Base-by-base conservation (phyloP, 2,888 invertebrate species). In the Cataglyphis albicans region DNA sequence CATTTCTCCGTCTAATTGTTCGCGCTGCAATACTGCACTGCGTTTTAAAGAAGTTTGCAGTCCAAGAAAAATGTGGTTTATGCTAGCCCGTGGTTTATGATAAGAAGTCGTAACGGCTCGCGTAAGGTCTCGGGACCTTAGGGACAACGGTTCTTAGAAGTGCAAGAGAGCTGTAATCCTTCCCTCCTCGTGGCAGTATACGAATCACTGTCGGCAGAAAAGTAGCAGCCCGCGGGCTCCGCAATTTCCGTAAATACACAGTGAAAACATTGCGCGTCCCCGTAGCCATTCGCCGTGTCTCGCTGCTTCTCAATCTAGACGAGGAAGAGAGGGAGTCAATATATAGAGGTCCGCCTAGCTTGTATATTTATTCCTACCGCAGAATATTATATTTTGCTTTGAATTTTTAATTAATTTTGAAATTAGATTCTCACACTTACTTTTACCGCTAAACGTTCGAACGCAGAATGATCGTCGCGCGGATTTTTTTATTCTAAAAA, bases 181-280 rank as follows among this genome's bases (percentile, higher is more conserved):
- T 90, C 87, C 90, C 90, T 91, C 91, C 90, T 90, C 88, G 90
- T 91, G 61, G 83, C 80, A 82, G 86, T 88, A 84, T 88, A 90
- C 92, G 93, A 93, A 94, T 93, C 92, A 92, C 93, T 92, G 92
- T 92, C 92, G 92, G 93, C 91, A 91, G 90, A 89, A 87, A 90
- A 89, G 91, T 91, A 91, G 91, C 87, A 86, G 92, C 92, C 91
- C 91, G 89, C 91, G 91, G 93, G 92, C 90, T 89, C 91, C 90
- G 92, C 91, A 94, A 94, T 94, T 94, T 94, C 92, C 92, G 93
- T 94, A 94, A 94, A 93, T 94, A 94, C 92, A 93, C 92, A 92
- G 89, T 90, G 92, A 93, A 92, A 92, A 92, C 88, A 87, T 86
- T 90, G 89, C 89, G 86, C 78, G 73, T 75, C 57, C 80, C 65